phyloP scores from a whole-genome alignment of 2,113 vertebrate species.

The Cnemophilus loriae region DNA sequence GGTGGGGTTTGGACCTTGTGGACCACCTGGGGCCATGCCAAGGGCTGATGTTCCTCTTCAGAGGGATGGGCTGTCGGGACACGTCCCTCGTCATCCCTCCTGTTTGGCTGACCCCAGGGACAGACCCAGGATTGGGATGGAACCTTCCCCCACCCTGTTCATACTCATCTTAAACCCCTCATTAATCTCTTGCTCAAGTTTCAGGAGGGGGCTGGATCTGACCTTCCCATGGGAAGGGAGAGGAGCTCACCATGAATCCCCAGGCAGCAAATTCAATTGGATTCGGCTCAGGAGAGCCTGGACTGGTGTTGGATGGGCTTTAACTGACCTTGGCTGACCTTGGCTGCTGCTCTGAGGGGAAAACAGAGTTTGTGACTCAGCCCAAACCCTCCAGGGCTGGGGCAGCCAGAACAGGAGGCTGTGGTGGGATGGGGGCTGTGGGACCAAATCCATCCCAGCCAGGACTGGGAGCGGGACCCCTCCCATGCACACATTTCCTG shows the following conservation, averaged over 20 bases:
- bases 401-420: background rate
- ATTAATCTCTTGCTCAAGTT: background rate
- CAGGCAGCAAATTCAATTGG: background rate
- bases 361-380: background rate
- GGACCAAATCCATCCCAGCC: accelerated
- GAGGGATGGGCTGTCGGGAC: background rate
- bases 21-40: background rate
- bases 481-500: accelerated
- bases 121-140: background rate
- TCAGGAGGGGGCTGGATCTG: background rate
- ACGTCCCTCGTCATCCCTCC: background rate
- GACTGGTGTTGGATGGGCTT: background rate
- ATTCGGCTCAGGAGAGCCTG: background rate
- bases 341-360: background rate
- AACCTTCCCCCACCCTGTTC: background rate
- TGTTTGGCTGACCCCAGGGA: accelerated
- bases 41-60: background rate
- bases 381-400: background rate
- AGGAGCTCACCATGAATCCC: background rate
- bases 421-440: background rate
- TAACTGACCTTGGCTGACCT: slow-evolving; percentile 2
- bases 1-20: background rate
- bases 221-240: background rate
- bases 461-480: background rate
- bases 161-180: accelerated